Conservation (phyloP, 35 echinoderm and acorn worm genomes). For the Amphiura filiformis region DNA sequence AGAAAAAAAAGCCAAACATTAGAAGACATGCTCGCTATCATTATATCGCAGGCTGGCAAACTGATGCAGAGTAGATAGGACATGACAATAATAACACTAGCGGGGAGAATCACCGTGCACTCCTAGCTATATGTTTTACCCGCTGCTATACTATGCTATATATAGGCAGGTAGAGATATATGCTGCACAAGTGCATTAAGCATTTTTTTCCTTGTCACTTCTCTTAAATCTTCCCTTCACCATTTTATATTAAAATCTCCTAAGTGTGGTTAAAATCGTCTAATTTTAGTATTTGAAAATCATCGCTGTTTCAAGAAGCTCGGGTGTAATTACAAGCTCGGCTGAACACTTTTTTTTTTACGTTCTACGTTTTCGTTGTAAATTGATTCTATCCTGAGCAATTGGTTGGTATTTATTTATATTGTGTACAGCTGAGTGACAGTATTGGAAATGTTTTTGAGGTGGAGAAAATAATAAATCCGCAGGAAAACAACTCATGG, state of each 20-base stretch:
- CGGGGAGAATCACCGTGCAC: neutral
- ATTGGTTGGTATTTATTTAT: slow-evolving; percentile 5
- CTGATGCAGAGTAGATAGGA: neutral
- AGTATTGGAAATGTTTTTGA: neutral
- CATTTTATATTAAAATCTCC: neutral
- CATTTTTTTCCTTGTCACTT: neutral
- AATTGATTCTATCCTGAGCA: neutral
- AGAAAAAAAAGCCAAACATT: neutral
- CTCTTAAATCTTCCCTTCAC: neutral
- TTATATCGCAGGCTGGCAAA: neutral
- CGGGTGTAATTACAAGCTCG: neutral
- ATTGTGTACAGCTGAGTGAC: neutral
- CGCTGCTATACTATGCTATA: neutral
- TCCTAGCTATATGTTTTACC: neutral
- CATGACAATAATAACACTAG: slow-evolving; percentile 4
- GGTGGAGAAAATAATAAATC: no score
- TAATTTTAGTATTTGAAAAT: neutral
- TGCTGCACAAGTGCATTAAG: neutral
- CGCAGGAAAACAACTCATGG: no score
- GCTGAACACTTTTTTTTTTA: neutral
- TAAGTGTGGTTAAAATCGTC: neutral
- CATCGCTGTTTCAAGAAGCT: neutral
- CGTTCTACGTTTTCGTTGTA: neutral
- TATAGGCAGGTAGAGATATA: neutral
- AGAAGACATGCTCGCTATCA: neutral